Conservation (phyloP, 1,140 invertebrate genomes). For the Euwallacea similis region DNA sequence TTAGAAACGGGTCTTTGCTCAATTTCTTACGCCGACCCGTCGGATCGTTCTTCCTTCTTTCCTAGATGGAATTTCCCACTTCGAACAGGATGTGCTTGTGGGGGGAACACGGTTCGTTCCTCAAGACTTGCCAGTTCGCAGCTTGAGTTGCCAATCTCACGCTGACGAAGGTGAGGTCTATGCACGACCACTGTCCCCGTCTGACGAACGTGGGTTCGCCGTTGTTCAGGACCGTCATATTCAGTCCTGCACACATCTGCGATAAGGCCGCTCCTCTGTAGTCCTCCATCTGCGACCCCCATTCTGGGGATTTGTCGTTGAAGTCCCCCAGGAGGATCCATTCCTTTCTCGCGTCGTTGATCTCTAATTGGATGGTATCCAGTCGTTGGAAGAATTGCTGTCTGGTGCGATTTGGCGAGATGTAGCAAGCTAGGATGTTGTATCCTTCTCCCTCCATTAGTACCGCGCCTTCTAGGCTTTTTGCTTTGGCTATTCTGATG, state of each 20-base stretch:
- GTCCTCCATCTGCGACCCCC: conserved; percentile 34
- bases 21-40: not conserved
- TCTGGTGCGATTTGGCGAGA: conserved; percentile 2
- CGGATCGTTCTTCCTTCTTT: not conserved
- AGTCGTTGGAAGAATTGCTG: not conserved
- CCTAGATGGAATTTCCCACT: not conserved
- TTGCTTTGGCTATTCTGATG: conserved; percentile 3
- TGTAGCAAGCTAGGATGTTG: conserved; percentile 16
- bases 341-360: conserved; percentile 2
- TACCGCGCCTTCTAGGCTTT: not conserved
- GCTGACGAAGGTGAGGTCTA: conserved; percentile 14
- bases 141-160: not conserved
- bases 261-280: conserved; percentile 27
- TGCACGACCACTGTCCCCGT: not conserved
- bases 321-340: conserved; percentile 29
- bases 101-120: not conserved
- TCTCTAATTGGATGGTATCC: not conserved
- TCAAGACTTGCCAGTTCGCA: conserved; percentile 1
- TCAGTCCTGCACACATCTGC: conserved; percentile 23
- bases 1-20: not conserved
- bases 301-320: conserved; percentile 36
- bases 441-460: conserved; percentile 3
- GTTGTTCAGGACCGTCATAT: conserved; percentile 11
- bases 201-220: conserved; percentile 19
- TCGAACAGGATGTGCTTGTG: conserved; percentile 14